Base-by-base conservation (phyloP, 64 coral and sea anemone species). In the Montipora cactus region DNA sequence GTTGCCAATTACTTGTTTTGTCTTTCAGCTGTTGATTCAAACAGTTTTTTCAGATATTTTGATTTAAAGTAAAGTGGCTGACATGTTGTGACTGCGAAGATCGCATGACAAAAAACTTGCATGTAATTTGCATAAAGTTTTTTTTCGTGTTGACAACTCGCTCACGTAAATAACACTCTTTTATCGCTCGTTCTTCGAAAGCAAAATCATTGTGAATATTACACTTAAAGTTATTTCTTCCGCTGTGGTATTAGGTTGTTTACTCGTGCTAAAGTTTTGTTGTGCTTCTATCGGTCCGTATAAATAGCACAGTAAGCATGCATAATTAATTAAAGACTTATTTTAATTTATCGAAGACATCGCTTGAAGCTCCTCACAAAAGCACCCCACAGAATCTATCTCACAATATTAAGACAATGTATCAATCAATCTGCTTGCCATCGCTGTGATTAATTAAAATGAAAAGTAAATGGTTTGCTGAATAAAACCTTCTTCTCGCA, bases 81-180 rank as follows among this genome's bases (percentile, higher is more conserved):
- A 23, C 19, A 14, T 72, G 82, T 67, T 47, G 82, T 86, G 44
- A 86, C 82, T 52, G 81, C 25, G 80, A 70, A 86, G 82, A 86
- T 86, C 82, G 82, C 82, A 86, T 86, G 82, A 86, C 82, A 86
- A 1, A 12, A 37, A 48, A 71, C 5, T 18, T 18, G 61, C 7
- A 49, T 49, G 8, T 71, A 8, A 86, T 86, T 86, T 86, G 82
- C 82, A 86, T 86, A 86, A n/a, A 7, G 6, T 71, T 7, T 44
- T 37, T 37, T 5, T 86, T 71, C 62, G 16, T 86, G 82, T 71
- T 50, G 44, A 71, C 66, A 86, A 47, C 11, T 10, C 82, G 82
- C 64, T 72, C 66, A 86, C 82, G 62, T 71, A 70, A 86, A 67
- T 22, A 47, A 19, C 20, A 86, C 49, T 12, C 21, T 86, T 71